Evolutionary conservation across 2,888 invertebrate genomes (phyloP).

Genomic region (Caenorhabditis sulstoni): DNA sequence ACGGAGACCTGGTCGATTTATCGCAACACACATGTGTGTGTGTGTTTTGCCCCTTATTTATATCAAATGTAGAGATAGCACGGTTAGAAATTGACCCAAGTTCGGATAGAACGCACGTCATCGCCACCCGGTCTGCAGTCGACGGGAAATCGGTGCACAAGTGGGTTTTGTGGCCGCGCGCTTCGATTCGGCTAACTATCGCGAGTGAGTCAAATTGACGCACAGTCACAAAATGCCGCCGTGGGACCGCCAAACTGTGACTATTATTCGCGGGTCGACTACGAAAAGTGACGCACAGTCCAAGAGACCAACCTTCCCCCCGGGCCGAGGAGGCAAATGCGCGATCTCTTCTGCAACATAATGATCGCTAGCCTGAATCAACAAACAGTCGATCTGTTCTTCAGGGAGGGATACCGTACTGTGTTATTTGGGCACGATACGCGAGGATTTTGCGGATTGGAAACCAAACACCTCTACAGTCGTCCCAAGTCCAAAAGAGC

Average conservation of each 20-base stretch:
- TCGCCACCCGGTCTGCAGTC: background rate
- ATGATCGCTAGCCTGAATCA: slow-evolving; percentile 32
- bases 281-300: slow-evolving; percentile 43
- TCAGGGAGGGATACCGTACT: background rate
- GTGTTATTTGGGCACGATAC: slow-evolving; percentile 19
- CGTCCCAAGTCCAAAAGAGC: slow-evolving; percentile 30
- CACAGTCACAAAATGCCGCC: background rate
- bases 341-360: slow-evolving; percentile 24
- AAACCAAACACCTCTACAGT: slow-evolving; percentile 39
- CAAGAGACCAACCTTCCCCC: slow-evolving; percentile 30
- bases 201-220: no score
- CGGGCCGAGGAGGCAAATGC: background rate
- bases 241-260: background rate
- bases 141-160: no score
- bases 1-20: background rate
- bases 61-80: background rate
- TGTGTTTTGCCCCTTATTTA: background rate
- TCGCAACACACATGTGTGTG: background rate
- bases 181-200: no score
- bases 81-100: background rate
- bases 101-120: slow-evolving; percentile 10
- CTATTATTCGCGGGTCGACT: no score
- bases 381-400: slow-evolving; percentile 2
- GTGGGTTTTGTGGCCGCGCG: no score
- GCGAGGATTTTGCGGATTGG: slow-evolving; percentile 13